Percentiles rank a stretch among this genome's conserved stretches.
phyloP scores from a whole-genome alignment of 1,140 invertebrate species.

The Scaptomyza graminum region DNA sequence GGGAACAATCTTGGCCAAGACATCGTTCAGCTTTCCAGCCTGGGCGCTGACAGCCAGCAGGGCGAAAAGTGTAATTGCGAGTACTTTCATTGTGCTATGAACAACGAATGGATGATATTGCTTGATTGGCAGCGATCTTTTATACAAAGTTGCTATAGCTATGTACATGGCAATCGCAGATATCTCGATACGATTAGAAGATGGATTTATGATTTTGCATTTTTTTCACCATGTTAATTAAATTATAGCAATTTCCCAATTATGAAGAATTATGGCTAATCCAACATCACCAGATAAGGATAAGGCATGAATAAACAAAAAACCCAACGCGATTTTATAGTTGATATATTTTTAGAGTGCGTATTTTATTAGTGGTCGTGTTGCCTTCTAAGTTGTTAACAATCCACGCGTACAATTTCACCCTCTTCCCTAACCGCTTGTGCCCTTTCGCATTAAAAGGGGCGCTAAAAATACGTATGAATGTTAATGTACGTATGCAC shows the following conservation, averaged over 20 bases:
- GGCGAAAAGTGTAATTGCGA: constrained; percentile 45
- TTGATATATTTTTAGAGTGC: constrained; percentile 14
- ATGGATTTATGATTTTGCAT: constrained; percentile 58
- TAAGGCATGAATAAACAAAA: background rate
- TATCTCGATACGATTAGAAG: constrained; percentile 41
- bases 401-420: constrained; percentile 27
- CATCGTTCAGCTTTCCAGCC: constrained; percentile 46
- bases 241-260: constrained; percentile 11
- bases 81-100: constrained; percentile 63
- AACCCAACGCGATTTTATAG: background rate
- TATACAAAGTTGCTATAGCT: constrained; percentile 44
- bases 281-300: background rate
- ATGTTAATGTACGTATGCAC: background rate
- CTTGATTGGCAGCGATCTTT: constrained; percentile 24
- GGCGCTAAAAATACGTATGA: constrained; percentile 64
- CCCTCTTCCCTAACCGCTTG: too few relatives aligned
- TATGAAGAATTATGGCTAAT: constrained; percentile 11
- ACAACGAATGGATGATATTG: constrained; percentile 1
- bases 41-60: constrained; percentile 56
- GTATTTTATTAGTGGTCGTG: constrained; percentile 27
- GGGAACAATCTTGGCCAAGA: constrained; percentile 57
- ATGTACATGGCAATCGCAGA: background rate
- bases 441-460: constrained; percentile 29
- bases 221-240: constrained; percentile 10
- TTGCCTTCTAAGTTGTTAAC: constrained; percentile 48